Base-by-base conservation (phyloP, 2,888 invertebrate species). In the Suillia variegata region DNA sequence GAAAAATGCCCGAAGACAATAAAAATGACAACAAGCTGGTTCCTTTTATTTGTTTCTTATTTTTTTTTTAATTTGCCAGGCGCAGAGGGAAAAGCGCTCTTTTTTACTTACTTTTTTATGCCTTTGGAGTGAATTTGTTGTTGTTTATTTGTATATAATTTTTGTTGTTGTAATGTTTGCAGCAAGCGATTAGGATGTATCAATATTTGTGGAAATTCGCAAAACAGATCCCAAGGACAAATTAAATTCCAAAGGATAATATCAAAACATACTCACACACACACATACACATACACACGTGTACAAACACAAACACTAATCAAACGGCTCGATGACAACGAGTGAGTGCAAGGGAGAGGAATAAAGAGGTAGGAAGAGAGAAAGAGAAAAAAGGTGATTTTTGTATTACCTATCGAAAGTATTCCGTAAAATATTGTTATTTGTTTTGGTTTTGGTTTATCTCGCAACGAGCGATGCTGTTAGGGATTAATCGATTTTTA, bases 171-270 rank as follows among this genome's bases (percentile, higher is more conserved):
- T 22, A 24, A n/a, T 22, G 17, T 22, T 13, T 49, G 12, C 53
- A 53, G 42, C 49, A 69, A 71, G 66, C 73, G 75, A 73, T 74
- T 75, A 73, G 74, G 67, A 75, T 71, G 74, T 71, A 73, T 75
- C 75, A 74, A 74, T 74, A 74, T 74, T 74, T 74, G 75, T 70
- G 70, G n/a, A n/a, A n/a, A n/a, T n/a, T n/a, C n/a, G n/a, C 64
- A 66, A 59, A 53, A 54, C 45, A 67, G 62, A 55, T 73, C 74
- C 72, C 70, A 62, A 64, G 67, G 71, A 64, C 63, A 69, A 71
- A 71, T 74, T 75, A 66, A 74, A 74, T 75, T 75, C 70, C 61
- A 63, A 67, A 72, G 67, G 66, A 70, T 70, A 69, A 53, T 38
- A 50, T 8, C 22, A 48, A 47, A 18, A 50, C 45, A 2, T 33